These are phyloP conservation scores for Zaprionus lachaisei DNA, from an alignment of 1,140 invertebrate species.

Conservation along the genomic window DNA sequence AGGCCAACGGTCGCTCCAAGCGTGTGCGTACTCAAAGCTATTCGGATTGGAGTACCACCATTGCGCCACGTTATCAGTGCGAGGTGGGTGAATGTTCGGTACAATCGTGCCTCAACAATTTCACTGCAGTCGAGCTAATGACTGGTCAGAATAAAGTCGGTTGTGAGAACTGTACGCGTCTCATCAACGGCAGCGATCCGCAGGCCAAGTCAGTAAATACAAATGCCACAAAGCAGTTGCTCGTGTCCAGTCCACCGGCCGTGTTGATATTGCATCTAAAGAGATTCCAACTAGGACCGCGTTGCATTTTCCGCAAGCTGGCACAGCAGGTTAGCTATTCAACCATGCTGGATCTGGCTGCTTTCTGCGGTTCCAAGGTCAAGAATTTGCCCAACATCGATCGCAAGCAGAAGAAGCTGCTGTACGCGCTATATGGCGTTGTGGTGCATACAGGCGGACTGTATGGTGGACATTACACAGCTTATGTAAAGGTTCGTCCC, in stretches of 20 bases:
- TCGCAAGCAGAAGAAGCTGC: conserved; percentile 88
- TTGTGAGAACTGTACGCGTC: conserved; percentile 94
- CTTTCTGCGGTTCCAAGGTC: conserved; percentile 93
- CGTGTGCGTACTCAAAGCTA: conserved; percentile 80
- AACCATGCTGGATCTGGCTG: conserved; percentile 93
- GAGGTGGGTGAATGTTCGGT: conserved; percentile 92
- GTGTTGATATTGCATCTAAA: conserved; percentile 98
- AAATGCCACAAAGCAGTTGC: conserved; percentile 95
- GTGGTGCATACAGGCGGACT: conserved; percentile 97
- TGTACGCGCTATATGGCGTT: conserved; percentile 97
- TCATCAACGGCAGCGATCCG: conserved; percentile 86
- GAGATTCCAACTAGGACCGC: conserved; percentile 90
- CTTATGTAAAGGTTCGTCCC: conserved; percentile 92
- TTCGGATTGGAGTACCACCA: conserved; percentile 85
- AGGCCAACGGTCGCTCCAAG: conserved; percentile 34
- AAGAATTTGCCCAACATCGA: conserved; percentile 88
- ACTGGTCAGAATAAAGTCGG: conserved; percentile 96
- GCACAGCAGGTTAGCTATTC: conserved; percentile 95
- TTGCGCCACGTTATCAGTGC: conserved; percentile 88
- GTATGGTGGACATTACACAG: conserved; percentile 97
- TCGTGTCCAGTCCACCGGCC: conserved; percentile 95
- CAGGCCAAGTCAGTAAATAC: conserved; percentile 92
- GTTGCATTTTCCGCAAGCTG: conserved; percentile 90
- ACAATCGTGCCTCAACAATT: conserved; percentile 95
- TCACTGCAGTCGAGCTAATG: conserved; percentile 94